phyloP scores from a whole-genome alignment of 2,888 invertebrate species.

The Thecophora atra region DNA sequence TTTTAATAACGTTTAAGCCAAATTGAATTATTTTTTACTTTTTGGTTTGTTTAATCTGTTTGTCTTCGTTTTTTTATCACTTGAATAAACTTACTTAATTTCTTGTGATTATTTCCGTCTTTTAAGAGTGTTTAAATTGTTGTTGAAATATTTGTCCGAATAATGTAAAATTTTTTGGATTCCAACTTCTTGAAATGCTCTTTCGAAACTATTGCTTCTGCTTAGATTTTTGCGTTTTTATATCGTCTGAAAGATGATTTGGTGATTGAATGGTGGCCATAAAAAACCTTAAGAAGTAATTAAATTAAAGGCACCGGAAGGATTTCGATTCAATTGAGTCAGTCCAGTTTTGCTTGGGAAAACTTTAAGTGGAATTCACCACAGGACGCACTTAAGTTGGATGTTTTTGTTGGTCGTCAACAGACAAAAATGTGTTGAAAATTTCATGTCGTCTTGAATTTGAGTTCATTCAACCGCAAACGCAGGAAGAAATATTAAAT shows the following conservation, averaged over 20 bases:
- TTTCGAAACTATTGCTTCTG: conserved; percentile 19
- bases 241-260: neutral
- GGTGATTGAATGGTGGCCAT: neutral
- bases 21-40: neutral
- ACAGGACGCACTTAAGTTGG: neutral
- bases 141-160: neutral
- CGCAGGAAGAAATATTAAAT: too few species aligned
- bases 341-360: neutral
- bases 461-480: too few species aligned
- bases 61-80: neutral
- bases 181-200: neutral
- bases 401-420: too few species aligned
- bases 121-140: neutral
- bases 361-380: conserved; percentile 22
- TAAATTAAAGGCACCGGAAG: conserved; percentile 22
- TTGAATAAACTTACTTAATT: neutral
- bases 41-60: neutral
- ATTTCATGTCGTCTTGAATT: too few species aligned
- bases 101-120: neutral
- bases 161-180: neutral
- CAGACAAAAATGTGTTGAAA: too few species aligned
- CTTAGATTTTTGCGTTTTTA: conserved; percentile 4
- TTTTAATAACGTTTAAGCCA: too few species aligned
- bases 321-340: neutral
- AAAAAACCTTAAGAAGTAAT: neutral